Evolutionary conservation across 1,140 invertebrate species (phyloP).

Genomic region (Sipha flava): DNA sequence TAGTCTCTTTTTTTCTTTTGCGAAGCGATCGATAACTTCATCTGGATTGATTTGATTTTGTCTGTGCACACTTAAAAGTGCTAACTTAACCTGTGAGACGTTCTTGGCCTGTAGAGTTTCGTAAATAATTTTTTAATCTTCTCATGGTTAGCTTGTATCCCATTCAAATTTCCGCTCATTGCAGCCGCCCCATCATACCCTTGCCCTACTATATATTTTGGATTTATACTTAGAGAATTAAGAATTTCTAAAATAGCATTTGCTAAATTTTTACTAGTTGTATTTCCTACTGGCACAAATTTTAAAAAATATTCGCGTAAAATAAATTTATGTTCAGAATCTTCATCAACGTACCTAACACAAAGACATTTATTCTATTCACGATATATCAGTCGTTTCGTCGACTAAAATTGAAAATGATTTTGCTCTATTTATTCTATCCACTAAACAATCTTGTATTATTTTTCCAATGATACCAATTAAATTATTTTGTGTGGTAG

Average conservation of each 20-base stretch:
- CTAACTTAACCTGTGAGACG: too few species aligned
- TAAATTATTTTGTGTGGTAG: constrained; percentile 10
- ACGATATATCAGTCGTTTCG: background rate
- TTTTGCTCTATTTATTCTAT: background rate
- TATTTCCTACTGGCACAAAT: too few species aligned
- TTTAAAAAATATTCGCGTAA: background rate
- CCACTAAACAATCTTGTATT: background rate
- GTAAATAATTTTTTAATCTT: too few species aligned
- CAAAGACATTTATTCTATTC: background rate
- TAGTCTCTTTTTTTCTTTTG: too few species aligned
- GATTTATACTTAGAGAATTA: background rate
- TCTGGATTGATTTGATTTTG: too few species aligned
- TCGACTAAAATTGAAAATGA: background rate
- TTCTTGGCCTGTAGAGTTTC: too few species aligned
- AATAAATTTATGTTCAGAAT: background rate
- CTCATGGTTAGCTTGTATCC: too few species aligned
- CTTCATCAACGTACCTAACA: background rate
- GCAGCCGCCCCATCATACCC: background rate
- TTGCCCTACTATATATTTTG: background rate
- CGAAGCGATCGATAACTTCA: too few species aligned
- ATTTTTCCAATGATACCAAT: background rate
- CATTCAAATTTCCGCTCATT: background rate
- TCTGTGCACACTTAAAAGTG: too few species aligned
- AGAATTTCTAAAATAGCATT: background rate
- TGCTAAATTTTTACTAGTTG: too few species aligned